Evolutionary conservation across 2,113 vertebrate species (phyloP), one percentile per base, ranked within the genome.

Genomic region (Epinephelus lanceolatus): DNA sequence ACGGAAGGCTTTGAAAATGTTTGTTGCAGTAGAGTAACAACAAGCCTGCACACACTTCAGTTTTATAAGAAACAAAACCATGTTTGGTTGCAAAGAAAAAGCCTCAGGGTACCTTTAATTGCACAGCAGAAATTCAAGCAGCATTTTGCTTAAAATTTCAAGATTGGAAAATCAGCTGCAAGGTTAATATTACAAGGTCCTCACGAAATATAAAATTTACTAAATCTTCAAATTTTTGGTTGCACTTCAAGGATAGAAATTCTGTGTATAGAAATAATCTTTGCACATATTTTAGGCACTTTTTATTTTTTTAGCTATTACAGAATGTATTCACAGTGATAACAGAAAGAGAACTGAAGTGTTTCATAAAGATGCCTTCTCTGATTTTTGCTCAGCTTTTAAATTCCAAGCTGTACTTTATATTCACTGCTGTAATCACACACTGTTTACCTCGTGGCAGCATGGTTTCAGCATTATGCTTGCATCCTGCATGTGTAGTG

Each of bases 401-500:
- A 45, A 45, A 45, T 45, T 85, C 57, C 61, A 25, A 65, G 51
- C 57, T 62, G 60, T 81, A 15, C 83, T 82, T 85, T 51, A 69
- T 86, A 75, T 75, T 51, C 76, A 59, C 12, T 23, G 66, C 65
- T 69, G 78, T 90, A 91, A 90, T 89, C 79, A 84, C 67, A 55
- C 65, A 14, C 49, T 80, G 87, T 89, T 87, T 89, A 73, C 86
- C 68, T 80, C 19, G 10, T 37, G 6, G 56, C 60, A 59, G 62
- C 77, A 73, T 80, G 49, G 63, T 86, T 90, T 83, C 60, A 81
- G 71, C 72, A 57, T 86, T 78, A 76, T 60, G 80, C 65, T 73
- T 69, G 77, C 76, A 63, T 53, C 33, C 27, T 61, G 80, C 72
- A 55, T 81, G 71, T 55, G 84, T 76, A 75, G 83, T 63, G 73